Evolutionary conservation across 1,140 invertebrate species (phyloP).

Genomic region (Idris sp.): DNA sequence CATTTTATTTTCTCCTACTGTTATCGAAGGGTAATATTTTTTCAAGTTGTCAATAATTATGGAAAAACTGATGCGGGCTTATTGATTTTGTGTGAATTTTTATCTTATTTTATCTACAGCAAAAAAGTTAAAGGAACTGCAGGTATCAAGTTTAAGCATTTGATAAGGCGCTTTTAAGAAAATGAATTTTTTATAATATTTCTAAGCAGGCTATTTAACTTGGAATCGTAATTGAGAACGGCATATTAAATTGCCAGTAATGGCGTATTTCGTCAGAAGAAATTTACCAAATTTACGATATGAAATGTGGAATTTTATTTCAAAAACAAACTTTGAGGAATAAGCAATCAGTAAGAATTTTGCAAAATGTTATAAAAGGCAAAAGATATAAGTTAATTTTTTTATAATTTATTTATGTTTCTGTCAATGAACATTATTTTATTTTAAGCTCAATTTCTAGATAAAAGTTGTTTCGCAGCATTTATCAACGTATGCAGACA

Average conservation of each 20-base stretch:
- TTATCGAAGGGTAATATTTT: not conserved
- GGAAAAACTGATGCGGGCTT: not conserved
- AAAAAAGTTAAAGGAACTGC: slow-evolving; percentile 1
- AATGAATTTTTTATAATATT: slow-evolving; percentile 50
- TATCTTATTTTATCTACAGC: too few species aligned
- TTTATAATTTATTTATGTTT: too few species aligned
- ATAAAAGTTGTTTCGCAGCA: slow-evolving; percentile 29
- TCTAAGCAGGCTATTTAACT: slow-evolving; percentile 37
- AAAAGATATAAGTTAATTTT: too few species aligned
- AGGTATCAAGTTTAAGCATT: not conserved
- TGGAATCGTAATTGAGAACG: not conserved
- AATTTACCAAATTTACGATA: slow-evolving; percentile 16
- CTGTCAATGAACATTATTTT: slow-evolving; percentile 41
- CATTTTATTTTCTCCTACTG: slow-evolving; percentile 13
- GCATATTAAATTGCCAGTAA: slow-evolving; percentile 17
- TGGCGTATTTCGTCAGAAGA: slow-evolving; percentile 6
- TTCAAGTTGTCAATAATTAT: slow-evolving; percentile 27
- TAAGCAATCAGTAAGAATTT: too few species aligned
- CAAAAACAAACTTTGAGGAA: too few species aligned
- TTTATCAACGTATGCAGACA: slow-evolving; percentile 53
- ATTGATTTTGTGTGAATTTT: slow-evolving; percentile 26
- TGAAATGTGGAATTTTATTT: too few species aligned
- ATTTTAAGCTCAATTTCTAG: not conserved
- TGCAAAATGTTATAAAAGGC: too few species aligned
- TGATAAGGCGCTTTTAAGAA: slow-evolving; percentile 20